Percentiles rank a stretch among this genome's conserved stretches.
These are phyloP conservation scores for Cyprinella venusta DNA, from an alignment of 2,797 vertebrate species.

Conservation along the genomic window DNA sequence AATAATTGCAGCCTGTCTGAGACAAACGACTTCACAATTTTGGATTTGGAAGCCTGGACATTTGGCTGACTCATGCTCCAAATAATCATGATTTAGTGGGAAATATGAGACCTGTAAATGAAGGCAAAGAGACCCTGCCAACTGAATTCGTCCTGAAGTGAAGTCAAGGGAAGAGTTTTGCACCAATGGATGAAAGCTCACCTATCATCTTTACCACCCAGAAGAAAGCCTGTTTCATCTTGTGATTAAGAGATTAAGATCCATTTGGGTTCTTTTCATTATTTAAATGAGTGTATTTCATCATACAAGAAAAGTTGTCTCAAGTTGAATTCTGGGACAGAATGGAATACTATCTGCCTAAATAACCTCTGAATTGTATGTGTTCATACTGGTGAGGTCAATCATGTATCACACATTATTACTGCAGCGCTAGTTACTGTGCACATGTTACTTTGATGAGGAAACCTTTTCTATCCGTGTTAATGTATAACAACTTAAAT, in stretches of 20 bases:
- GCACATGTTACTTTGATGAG: not conserved
- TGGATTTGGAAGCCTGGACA: constrained; percentile 84
- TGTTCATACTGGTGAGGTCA: not conserved
- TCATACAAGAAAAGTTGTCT: constrained; percentile 1
- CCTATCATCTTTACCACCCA: not conserved
- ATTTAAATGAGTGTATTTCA: not conserved
- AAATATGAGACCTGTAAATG: constrained; percentile 12
- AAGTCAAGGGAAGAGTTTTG: not conserved
- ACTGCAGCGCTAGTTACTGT: not conserved
- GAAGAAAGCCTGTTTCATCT: not conserved
- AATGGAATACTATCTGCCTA: not conserved
- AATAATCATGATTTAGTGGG: constrained; percentile 13
- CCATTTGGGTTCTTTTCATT: not conserved
- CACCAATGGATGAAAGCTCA: constrained; percentile 9
- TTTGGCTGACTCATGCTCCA: constrained; percentile 71
- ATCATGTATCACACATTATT: not conserved
- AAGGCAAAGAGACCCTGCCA: not conserved
- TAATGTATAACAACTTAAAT: not conserved
- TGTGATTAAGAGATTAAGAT: constrained; percentile 33
- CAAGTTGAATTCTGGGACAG: not conserved
- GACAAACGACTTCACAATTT: constrained; percentile 79
- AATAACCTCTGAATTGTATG: not conserved
- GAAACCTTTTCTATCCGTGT: not conserved
- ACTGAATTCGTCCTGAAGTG: not conserved
- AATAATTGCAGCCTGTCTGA: constrained; percentile 82